Conservation (phyloP, 2,888 invertebrate genomes). For the Alentia gelatinosa region DNA sequence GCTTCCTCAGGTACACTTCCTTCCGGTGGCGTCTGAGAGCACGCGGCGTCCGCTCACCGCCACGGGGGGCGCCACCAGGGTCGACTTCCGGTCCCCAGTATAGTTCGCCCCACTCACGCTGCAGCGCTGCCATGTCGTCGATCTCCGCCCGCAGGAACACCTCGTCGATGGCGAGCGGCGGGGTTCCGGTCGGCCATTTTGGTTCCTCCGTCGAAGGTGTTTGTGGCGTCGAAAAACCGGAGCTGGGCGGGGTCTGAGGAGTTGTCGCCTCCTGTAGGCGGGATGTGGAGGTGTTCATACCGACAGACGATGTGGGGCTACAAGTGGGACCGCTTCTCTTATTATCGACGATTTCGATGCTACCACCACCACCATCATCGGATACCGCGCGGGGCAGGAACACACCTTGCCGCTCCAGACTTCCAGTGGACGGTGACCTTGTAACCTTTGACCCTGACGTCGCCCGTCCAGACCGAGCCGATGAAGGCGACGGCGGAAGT, state of each 20-base stretch:
- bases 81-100: not conserved
- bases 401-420: not conserved
- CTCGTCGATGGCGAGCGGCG: not conserved
- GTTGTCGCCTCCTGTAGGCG: not conserved
- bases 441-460: not conserved
- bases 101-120: not conserved
- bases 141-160: not conserved
- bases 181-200: not conserved
- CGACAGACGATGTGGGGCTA: not conserved
- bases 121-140: not conserved
- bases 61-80: not conserved
- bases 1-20: not conserved
- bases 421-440: not conserved
- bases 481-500: not conserved
- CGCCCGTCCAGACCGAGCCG: not conserved
- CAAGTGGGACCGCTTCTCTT: not conserved
- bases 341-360: too few relatives aligned
- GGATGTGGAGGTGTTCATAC: not conserved
- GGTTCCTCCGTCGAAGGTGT: not conserved
- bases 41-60: not conserved
- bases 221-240: not conserved
- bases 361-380: not conserved
- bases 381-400: not conserved
- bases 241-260: not conserved
- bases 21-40: not conserved